Conservation (phyloP, 2,888 invertebrate genomes). For the Cryptosula pallasiana region DNA sequence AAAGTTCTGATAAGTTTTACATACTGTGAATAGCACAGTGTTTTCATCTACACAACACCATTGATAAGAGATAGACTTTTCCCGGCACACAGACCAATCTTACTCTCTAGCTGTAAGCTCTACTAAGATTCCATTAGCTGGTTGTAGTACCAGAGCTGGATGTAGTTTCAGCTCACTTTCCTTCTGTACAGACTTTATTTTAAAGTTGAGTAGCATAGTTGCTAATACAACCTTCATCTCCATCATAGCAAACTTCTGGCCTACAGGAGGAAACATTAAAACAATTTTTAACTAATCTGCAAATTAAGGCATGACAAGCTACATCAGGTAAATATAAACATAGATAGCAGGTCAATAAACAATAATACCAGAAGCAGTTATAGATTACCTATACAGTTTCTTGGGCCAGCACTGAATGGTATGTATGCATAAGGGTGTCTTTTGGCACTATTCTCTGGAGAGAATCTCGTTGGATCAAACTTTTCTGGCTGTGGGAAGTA, state of each 20-base stretch:
- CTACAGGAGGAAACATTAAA: slow-evolving; percentile 34
- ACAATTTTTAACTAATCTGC: too few species aligned
- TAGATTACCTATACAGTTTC: slow-evolving; percentile 57
- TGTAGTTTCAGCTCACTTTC: slow-evolving; percentile 59
- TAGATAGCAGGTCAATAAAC: too few species aligned
- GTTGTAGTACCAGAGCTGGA: slow-evolving; percentile 62
- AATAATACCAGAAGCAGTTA: too few species aligned
- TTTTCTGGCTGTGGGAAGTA: slow-evolving; percentile 64
- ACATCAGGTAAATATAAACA: too few species aligned
- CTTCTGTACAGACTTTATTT: slow-evolving; percentile 59
- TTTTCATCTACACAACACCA: too few species aligned
- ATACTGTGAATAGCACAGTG: too few species aligned
- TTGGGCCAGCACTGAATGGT: slow-evolving; percentile 56
- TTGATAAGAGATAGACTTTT: too few species aligned
- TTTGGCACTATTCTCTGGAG: slow-evolving; percentile 67
- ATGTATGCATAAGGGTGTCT: slow-evolving; percentile 61
- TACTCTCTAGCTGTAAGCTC: slow-evolving; percentile 39
- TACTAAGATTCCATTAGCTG: slow-evolving; percentile 59
- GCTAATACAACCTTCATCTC: slow-evolving; percentile 60
- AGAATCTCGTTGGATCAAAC: slow-evolving; percentile 74
- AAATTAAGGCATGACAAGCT: too few species aligned
- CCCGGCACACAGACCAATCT: too few species aligned
- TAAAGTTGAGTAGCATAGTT: slow-evolving; percentile 59
- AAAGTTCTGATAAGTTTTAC: too few species aligned
- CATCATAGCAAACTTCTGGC: slow-evolving; percentile 54